phyloP scores from a whole-genome alignment of 2,888 invertebrate genomes.

The Scelioninae gen. 2 region DNA sequence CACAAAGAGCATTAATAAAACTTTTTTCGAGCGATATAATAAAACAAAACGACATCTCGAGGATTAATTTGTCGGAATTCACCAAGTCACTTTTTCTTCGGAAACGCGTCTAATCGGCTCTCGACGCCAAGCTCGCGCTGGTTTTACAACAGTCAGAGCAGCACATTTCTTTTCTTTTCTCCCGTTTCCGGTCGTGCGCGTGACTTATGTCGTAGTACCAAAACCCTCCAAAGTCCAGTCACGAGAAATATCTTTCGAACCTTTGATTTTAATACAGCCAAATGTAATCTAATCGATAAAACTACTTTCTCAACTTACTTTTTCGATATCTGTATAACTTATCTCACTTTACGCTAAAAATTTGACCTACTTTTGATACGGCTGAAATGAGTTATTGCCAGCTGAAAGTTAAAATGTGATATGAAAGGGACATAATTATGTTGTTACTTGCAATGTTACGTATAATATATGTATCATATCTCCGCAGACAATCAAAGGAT shows the following conservation, averaged over 20 bases:
- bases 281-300: conserved; percentile 36
- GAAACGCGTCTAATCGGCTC: conserved; percentile 51
- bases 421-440: background rate
- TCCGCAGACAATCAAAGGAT: background rate
- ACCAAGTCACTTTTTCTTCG: conserved; percentile 50
- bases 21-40: conserved; percentile 10
- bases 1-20: background rate
- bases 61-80: conserved; percentile 48
- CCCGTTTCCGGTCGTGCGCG: conserved; percentile 43
- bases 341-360: conserved; percentile 8
- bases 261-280: conserved; percentile 40
- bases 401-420: background rate
- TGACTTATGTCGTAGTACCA: conserved; percentile 43
- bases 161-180: conserved; percentile 48
- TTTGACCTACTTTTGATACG: conserved; percentile 5
- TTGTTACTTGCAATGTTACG: background rate
- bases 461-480: background rate
- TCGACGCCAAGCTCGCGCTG: conserved; percentile 40
- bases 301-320: conserved; percentile 23
- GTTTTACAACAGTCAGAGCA: conserved; percentile 44
- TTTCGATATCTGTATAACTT: conserved; percentile 14
- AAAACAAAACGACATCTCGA: conserved; percentile 28
- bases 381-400: conserved; percentile 9
- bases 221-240: conserved; percentile 42
- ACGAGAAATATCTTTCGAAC: conserved; percentile 33